phyloP scores from a whole-genome alignment of 2,797 vertebrate species.

The Urosaurus nigricauda region DNA sequence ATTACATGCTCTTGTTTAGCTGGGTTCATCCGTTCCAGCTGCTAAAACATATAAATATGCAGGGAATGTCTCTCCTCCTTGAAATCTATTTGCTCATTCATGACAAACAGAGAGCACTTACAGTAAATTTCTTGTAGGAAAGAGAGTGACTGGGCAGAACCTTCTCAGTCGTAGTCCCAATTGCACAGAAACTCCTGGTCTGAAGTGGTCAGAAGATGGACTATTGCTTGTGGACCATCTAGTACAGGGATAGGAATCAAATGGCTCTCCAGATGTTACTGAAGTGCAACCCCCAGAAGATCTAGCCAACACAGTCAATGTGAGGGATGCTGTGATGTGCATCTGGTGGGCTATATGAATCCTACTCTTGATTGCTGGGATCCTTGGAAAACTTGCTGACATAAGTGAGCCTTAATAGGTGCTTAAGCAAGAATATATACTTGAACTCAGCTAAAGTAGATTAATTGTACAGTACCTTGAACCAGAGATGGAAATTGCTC shows the following conservation, averaged over 20 bases:
- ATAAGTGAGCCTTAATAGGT: no score
- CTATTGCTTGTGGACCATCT: not conserved
- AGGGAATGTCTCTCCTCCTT: not conserved
- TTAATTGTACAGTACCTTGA: no score
- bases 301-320: no score
- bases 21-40: not conserved
- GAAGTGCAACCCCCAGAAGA: no score
- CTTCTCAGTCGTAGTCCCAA: not conserved
- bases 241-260: no score
- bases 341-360: no score
- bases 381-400: no score
- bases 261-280: no score
- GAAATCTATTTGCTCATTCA: not conserved
- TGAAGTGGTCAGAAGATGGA: not conserved
- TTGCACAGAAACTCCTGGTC: not conserved
- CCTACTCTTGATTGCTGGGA: no score
- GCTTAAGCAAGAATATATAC: not conserved
- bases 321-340: no score
- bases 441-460: not conserved
- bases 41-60: not conserved
- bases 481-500: not conserved
- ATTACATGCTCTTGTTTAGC: not conserved
- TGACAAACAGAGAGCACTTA: not conserved
- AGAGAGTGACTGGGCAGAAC: not conserved
- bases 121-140: not conserved